Conservation (phyloP, 2,888 invertebrate species). For the Aleiodes alternator region DNA sequence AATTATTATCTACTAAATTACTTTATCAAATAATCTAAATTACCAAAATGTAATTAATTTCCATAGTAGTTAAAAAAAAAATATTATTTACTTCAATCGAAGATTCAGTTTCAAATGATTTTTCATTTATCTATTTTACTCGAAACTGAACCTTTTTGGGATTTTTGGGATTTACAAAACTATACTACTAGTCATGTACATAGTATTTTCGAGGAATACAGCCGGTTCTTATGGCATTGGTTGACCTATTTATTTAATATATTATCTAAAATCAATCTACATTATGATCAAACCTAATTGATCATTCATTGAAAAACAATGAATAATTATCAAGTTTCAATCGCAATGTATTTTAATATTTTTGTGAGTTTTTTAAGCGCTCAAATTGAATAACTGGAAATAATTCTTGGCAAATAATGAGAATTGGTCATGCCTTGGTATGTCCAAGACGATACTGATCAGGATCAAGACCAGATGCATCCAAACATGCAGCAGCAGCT, state of each 20-base stretch:
- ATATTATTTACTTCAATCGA: constrained; percentile 1
- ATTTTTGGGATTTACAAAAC: neutral
- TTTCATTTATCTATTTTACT: constrained; percentile 4
- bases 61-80: constrained; percentile 25
- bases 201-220: constrained; percentile 7
- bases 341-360: neutral
- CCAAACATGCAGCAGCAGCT: constrained; percentile 88
- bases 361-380: constrained; percentile 3
- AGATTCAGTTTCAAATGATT: constrained; percentile 2
- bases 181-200: constrained; percentile 7
- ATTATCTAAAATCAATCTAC: constrained; percentile 10
- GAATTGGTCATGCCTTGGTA: constrained; percentile 92
- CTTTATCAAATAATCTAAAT: neutral
- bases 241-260: neutral
- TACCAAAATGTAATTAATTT: neutral
- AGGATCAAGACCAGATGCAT: constrained; percentile 88
- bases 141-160: neutral
- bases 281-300: constrained; percentile 1
- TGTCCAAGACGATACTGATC: constrained; percentile 98
- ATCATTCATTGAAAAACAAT: neutral
- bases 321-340: neutral
- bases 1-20: constrained; percentile 1
- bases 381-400: neutral
- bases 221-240: constrained; percentile 23
- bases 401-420: constrained; percentile 26